Base-by-base conservation (phyloP, 2,113 vertebrate genomes). In the Serilophus lunatus region DNA sequence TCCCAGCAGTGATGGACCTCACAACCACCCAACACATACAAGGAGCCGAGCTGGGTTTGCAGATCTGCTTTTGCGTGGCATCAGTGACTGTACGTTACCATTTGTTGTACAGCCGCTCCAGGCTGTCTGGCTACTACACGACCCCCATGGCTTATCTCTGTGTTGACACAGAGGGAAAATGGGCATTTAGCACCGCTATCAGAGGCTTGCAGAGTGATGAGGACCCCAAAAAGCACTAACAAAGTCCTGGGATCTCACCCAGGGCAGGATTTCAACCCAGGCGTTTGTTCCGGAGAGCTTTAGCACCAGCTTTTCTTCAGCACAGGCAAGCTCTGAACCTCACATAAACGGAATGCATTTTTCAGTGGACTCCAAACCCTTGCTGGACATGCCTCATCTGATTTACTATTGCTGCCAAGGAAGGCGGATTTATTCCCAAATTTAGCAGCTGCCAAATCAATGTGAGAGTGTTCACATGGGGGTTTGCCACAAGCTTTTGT, bases 361-460 rank as follows among this genome's bases (percentile, higher is more conserved):
- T 74, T 38, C 70, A 82, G 36, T 13, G 28, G 57, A 57, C 29
- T 91, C 93, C 74, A 79, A 76, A 57, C 28, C 31, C 61, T 66
- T 2, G 0, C 69, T 90, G 90, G 76, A 82, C 57, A 5, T 50
- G 57, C 70, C 64, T 77, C 75, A 63, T 64, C 69, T 63, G 64
- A 96, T 94, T 96, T 90, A 93, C 88, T 60, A 12, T 2, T 19
- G n/a, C 80, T 92, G 88, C 88, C 82, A 50, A 75, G 44, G 53
- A 93, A 86, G 61, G 76, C 80, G 74, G 88, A 92, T 92, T 90
- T 88, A 94, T 71, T 65, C 65, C 92, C 76, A 82, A 96, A 93
- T 83, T 88, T 66, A 90, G 69, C 56, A 80, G 92, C 65, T 4
- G 7, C 44, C 80, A 86, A 83, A 93, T 90, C 90, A 90, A 6